Evolutionary conservation across 1,140 invertebrate species (phyloP), one percentile per base, ranked within the genome.

Genomic region (Trachymyrmex septentrionalis): DNA sequence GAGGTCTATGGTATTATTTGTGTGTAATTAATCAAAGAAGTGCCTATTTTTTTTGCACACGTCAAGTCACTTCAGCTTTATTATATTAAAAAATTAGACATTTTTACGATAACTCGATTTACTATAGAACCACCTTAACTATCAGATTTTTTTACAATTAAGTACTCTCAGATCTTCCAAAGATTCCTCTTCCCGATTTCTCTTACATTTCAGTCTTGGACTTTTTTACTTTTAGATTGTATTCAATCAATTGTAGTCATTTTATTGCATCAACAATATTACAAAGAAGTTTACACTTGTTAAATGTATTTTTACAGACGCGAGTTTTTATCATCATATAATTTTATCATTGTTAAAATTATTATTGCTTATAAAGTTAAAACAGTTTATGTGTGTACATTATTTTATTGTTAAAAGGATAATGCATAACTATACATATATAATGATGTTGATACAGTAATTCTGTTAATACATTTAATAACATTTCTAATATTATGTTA

Each of bases 331-430:
- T 71, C 1, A 48, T 44, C 38, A 76, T 16, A 38, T 24, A 14
- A 76, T 50, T 77, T 84, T 48, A 21, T n/a, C n/a, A 57, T 44
- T 12, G 16, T 50, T 64, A 34, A 76, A 76, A 21, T 63, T 63
- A 38, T 64, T 76, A 48, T 76, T 63, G 50, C 24, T 27, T 44
- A n/a, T 73, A n/a, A 73, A 71, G 19, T 72, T 71, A 30, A 84
- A 50, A 59, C 3, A 71, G 16, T 59, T 24, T 44, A 30, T 61
- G 1, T 48, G 27, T 63, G 21, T 61, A 38, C 21, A 61, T 30
- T 48, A 61, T 61, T 48, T 71, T 82, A 59, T 72, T 73, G 9
- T 44, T 44, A 44, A 44, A 44, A 44, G 9, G 9, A 21, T 0
- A 80, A 59, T 66, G 63, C 19, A 27, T 30, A 64, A 14, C 12